phyloP scores from a whole-genome alignment of 2,888 invertebrate genomes.

The Drosophila borealis region DNA sequence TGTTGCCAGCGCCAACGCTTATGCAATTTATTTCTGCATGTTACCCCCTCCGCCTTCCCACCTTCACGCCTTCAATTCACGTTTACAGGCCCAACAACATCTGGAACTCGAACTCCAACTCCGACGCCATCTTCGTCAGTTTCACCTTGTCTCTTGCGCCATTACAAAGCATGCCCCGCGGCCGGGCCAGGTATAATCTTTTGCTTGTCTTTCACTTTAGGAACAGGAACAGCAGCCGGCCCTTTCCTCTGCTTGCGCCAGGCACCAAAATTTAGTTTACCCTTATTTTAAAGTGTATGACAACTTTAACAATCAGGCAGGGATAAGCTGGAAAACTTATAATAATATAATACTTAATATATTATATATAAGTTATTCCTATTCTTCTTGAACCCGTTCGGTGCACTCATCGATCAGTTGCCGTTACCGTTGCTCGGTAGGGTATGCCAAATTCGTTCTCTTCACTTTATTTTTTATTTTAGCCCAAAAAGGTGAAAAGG shows the following conservation, averaged over 20 bases:
- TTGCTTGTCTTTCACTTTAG: constrained; percentile 72
- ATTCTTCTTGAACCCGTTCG: too few relatives aligned
- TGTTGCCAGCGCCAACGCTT: constrained; percentile 57
- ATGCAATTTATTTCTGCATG: constrained; percentile 75
- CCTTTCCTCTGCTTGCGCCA: constrained; percentile 17
- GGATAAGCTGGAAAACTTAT: background rate
- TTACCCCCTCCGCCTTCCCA: background rate
- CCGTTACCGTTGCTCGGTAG: background rate
- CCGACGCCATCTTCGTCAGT: constrained; percentile 35
- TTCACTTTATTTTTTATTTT: constrained; percentile 1
- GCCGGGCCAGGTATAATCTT: constrained; percentile 77
- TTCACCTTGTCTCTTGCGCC: constrained; percentile 31
- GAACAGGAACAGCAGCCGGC: constrained; percentile 26
- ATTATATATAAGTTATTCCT: too few relatives aligned
- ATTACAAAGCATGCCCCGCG: constrained; percentile 74
- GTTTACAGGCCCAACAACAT: background rate
- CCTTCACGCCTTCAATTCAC: background rate
- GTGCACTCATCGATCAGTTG: too few relatives aligned
- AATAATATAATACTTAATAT: background rate
- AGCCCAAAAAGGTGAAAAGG: constrained; percentile 55
- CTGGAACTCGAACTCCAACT: constrained; percentile 5
- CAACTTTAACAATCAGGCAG: background rate
- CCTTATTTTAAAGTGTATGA: background rate
- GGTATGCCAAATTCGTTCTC: background rate
- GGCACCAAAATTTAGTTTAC: constrained; percentile 16